Conservation (phyloP, 2,797 vertebrate genomes). For the Paguma larvata region DNA sequence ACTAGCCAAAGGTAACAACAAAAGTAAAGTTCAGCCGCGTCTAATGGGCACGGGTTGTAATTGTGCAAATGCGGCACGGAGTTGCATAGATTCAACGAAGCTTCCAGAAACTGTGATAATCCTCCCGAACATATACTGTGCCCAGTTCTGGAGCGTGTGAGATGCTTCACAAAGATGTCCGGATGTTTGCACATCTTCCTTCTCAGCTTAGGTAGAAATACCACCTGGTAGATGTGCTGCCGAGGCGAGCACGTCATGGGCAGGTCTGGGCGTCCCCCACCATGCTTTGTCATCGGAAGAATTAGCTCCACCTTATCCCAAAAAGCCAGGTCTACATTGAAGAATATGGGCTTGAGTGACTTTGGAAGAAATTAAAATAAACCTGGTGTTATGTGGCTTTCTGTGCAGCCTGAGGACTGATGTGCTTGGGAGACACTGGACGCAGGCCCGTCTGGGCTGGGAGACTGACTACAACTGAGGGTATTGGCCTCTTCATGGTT, state of each 20-base stretch:
- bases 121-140: neutral
- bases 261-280: too few species aligned
- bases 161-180: neutral
- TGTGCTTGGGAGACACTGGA: accelerated
- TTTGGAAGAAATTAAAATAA: neutral
- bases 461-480: neutral
- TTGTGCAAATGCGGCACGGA: accelerated
- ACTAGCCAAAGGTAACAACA: neutral
- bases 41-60: neutral
- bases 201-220: neutral
- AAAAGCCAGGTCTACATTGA: neutral
- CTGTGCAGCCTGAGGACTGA: accelerated
- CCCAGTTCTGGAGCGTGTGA: neutral
- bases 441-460: neutral
- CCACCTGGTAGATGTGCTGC: neutral
- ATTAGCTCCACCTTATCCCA: neutral
- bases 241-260: neutral
- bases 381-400: accelerated
- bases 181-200: neutral
- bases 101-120: neutral
- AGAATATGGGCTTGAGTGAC: neutral
- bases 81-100: neutral
- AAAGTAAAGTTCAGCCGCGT: accelerated
- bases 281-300: neutral
- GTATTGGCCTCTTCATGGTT: neutral